Evolutionary conservation across 2,797 vertebrate species (phyloP).

Genomic region (Liasis olivaceus): DNA sequence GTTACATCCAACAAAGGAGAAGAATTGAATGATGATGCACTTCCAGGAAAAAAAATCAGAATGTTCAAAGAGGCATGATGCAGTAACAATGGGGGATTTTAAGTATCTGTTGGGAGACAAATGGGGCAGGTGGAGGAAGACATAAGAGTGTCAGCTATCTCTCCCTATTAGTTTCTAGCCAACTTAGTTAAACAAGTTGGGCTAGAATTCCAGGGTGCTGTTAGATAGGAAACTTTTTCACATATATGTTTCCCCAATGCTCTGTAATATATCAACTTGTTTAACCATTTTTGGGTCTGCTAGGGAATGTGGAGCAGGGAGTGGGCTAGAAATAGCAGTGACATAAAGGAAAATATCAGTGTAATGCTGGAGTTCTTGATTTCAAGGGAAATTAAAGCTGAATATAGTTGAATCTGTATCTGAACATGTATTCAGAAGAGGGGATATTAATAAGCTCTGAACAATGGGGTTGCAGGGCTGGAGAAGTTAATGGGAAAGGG

Average conservation of each 20-base stretch:
- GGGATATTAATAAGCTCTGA: not conserved
- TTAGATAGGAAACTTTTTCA: not conserved
- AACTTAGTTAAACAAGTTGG: not conserved
- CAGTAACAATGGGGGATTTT: not conserved
- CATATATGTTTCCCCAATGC: too few relatives aligned
- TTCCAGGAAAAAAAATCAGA: not conserved
- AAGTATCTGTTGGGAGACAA: not conserved
- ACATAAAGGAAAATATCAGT: not conserved
- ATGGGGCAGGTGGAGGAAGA: not conserved
- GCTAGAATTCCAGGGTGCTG: not conserved
- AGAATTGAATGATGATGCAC: not conserved
- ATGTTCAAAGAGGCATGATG: not conserved
- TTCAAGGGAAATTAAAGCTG: not conserved
- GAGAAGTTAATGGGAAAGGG: not conserved
- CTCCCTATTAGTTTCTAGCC: not conserved
- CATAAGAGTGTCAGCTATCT: not conserved
- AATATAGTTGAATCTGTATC: not conserved
- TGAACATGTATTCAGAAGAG: not conserved
- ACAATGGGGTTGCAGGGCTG: not conserved
- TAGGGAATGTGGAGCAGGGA: not conserved
- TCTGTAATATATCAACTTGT: too few relatives aligned
- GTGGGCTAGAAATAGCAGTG: not conserved
- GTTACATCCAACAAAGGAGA: not conserved
- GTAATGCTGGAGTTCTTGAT: not conserved
- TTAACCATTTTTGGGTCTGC: too few relatives aligned